Evolutionary conservation across 1,140 invertebrate species (phyloP).

Genomic region (Meloidogyne floridensis): DNA sequence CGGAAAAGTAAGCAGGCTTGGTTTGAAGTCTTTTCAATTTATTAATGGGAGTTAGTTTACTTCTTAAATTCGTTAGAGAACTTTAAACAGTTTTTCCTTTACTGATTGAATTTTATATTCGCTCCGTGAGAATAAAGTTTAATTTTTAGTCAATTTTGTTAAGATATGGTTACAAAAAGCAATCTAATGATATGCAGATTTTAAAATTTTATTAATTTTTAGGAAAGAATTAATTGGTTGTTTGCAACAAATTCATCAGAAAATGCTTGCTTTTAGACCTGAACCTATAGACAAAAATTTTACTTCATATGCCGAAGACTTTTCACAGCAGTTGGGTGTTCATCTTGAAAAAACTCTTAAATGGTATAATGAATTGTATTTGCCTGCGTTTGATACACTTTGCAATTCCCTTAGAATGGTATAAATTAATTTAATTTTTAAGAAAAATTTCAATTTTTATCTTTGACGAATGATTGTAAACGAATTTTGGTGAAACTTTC

Average conservation of each 20-base stretch:
- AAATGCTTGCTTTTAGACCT: conserved; percentile 1
- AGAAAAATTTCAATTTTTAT: not conserved
- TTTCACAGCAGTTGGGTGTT: conserved; percentile 7
- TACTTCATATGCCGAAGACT: conserved; percentile 15
- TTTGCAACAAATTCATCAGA: conserved; percentile 16
- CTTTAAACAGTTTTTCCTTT: no score
- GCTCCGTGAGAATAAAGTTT: no score
- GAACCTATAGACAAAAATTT: conserved; percentile 12
- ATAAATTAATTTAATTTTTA: not conserved
- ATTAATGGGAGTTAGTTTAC: no score
- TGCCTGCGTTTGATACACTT: conserved; percentile 21
- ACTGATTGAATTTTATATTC: no score
- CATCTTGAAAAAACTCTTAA: conserved; percentile 15
- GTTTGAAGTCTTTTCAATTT: not conserved
- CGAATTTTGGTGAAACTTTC: no score
- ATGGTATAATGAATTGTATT: conserved; percentile 28
- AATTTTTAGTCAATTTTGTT: no score
- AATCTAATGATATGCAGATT: no score
- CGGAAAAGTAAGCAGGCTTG: conserved; percentile 33
- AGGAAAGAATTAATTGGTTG: conserved; percentile 18
- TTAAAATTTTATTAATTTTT: not conserved
- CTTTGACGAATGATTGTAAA: not conserved
- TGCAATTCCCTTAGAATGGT: conserved; percentile 16
- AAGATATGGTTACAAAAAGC: no score
- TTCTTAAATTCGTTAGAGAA: no score